These are phyloP conservation scores for Cheiracanthium punctorium DNA, from an alignment of 2,888 invertebrate genomes.

Conservation along the genomic window DNA sequence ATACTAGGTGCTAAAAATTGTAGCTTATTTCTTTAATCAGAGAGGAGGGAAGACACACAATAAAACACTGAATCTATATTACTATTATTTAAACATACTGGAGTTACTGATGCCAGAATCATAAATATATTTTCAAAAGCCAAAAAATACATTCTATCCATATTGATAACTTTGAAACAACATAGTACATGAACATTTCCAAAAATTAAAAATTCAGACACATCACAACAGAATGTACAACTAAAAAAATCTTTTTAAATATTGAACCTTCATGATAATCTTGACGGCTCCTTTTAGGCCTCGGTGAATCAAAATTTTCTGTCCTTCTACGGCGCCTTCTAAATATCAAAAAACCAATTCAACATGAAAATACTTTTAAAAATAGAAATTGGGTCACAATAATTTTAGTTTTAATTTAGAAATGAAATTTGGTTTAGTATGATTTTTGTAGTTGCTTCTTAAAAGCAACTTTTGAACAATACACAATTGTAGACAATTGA, in stretches of 20 bases:
- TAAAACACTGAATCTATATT: too few species aligned
- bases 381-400: background rate
- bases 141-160: too few species aligned
- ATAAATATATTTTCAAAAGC: too few species aligned
- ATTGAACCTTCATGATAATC: slow-evolving; percentile 72
- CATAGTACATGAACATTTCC: too few species aligned
- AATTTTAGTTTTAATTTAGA: background rate
- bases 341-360: slow-evolving; percentile 26
- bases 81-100: too few species aligned
- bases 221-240: background rate
- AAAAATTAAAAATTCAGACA: too few species aligned
- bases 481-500: background rate
- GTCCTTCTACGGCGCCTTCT: slow-evolving; percentile 70
- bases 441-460: too few species aligned
- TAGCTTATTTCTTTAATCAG: too few species aligned
- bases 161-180: too few species aligned
- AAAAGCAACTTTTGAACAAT: background rate
- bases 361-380: background rate
- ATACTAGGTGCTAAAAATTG: too few species aligned
- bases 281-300: slow-evolving; percentile 70
- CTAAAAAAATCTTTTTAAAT: background rate
- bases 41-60: too few species aligned
- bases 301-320: slow-evolving; percentile 69
- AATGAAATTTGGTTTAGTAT: background rate
- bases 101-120: too few species aligned